These are phyloP conservation scores for Mus spicilegus DNA, from an alignment of 2,113 vertebrate genomes.

Conservation along the genomic window DNA sequence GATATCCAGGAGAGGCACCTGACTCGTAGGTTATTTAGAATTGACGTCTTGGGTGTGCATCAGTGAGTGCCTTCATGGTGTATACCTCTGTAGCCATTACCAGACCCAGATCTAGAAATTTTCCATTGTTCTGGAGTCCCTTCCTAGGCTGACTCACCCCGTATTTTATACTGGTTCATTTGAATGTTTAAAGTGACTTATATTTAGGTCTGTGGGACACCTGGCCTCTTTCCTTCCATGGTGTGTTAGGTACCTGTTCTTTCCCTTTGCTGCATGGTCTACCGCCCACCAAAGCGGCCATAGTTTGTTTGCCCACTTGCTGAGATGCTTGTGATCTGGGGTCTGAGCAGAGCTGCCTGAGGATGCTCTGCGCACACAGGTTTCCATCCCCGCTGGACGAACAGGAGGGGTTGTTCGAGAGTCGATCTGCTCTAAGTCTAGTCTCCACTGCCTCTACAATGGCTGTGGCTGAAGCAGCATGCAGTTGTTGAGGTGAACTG, in stretches of 20 bases:
- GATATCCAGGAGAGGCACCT: neutral
- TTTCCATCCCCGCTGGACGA: neutral
- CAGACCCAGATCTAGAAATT: neutral
- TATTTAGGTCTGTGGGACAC: neutral
- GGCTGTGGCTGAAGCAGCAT: neutral
- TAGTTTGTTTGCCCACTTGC: neutral
- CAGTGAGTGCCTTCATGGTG: neutral
- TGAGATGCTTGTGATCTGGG: neutral
- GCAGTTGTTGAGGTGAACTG: neutral
- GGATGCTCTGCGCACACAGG: neutral
- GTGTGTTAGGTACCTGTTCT: accelerated
- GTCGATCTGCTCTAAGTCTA: no score
- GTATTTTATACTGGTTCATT: neutral
- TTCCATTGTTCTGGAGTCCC: neutral
- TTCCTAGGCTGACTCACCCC: accelerated
- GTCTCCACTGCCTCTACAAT: no score
- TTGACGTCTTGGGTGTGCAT: neutral
- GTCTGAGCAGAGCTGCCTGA: no score
- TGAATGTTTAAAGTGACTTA: neutral
- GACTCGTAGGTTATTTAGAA: neutral
- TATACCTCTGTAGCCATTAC: neutral
- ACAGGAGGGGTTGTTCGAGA: neutral
- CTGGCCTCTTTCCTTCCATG: neutral
- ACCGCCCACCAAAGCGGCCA: accelerated
- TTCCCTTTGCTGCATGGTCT: neutral